Evolutionary conservation across 2,113 vertebrate genomes (phyloP).

Genomic region (Mus pahari): DNA sequence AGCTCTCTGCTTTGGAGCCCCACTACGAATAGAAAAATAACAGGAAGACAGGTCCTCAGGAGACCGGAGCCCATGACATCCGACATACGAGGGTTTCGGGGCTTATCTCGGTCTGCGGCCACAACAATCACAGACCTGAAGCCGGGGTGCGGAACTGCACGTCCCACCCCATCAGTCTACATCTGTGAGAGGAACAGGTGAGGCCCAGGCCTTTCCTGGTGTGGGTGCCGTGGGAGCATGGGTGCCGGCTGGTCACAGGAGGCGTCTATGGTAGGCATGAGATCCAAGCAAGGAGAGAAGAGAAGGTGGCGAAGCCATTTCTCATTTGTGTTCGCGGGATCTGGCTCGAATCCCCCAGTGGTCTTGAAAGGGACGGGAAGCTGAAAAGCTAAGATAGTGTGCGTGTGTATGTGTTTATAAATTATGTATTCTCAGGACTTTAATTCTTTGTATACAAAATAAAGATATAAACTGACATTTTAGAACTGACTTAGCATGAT

Average conservation of each 20-base stretch:
- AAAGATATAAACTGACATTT: not conserved
- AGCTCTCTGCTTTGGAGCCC: constrained; percentile 2
- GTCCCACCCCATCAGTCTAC: not conserved
- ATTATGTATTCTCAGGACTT: not conserved
- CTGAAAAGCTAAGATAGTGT: not conserved
- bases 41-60: constrained; percentile 82
- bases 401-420: not conserved
- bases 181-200: constrained; percentile 58
- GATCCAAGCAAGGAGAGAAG: not conserved
- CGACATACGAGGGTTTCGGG: constrained; percentile 60
- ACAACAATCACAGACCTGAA: constrained; percentile 68
- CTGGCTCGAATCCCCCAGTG: fast-evolving
- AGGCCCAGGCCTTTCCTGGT: not conserved
- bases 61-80: constrained; percentile 77
- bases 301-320: not conserved
- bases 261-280: fast-evolving
- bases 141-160: constrained; percentile 25
- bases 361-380: not conserved
- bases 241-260: not conserved
- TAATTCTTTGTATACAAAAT: not conserved
- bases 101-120: constrained; percentile 68
- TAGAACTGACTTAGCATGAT: not conserved
- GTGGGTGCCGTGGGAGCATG: not conserved
- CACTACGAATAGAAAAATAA: constrained; percentile 82
- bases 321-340: not conserved